These are phyloP conservation scores for Antigone vipio DNA, from an alignment of 2,113 vertebrate species.

Conservation along the genomic window DNA sequence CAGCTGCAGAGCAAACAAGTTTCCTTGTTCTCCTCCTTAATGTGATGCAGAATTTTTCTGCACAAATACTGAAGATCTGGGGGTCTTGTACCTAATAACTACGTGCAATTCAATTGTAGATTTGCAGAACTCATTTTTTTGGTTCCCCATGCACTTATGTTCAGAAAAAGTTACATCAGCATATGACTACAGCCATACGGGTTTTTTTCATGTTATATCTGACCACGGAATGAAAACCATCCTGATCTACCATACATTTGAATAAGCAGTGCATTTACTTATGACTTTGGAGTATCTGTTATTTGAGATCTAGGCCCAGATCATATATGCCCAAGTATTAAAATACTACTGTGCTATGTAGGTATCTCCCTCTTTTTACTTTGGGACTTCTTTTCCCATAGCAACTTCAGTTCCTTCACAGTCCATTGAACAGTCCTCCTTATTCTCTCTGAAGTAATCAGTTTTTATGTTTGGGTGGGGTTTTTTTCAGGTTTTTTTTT, in stretches of 20 bases:
- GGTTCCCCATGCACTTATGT: neutral
- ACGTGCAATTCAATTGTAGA: neutral
- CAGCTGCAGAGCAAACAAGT: neutral
- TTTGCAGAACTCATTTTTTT: neutral
- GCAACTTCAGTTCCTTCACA: neutral
- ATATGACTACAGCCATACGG: neutral
- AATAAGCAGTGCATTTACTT: neutral
- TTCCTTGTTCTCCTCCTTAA: neutral
- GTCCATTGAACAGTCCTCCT: neutral
- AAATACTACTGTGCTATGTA: neutral
- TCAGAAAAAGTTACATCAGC: neutral
- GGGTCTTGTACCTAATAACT: neutral
- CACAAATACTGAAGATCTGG: neutral
- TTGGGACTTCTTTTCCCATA: too few species aligned
- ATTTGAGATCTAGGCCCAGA: neutral
- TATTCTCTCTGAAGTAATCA: neutral
- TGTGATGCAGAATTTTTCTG: neutral
- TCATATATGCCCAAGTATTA: neutral
- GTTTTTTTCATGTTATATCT: neutral
- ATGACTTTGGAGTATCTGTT: neutral
- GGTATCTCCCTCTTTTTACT: neutral
- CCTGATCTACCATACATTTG: neutral
- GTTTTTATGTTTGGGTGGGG: neutral
- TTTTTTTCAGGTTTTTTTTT: neutral
- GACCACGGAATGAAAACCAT: neutral